These are phyloP conservation scores for Epizoanthus scotinus DNA, from an alignment of 92 coral and sea anemone species.

Conservation along the genomic window DNA sequence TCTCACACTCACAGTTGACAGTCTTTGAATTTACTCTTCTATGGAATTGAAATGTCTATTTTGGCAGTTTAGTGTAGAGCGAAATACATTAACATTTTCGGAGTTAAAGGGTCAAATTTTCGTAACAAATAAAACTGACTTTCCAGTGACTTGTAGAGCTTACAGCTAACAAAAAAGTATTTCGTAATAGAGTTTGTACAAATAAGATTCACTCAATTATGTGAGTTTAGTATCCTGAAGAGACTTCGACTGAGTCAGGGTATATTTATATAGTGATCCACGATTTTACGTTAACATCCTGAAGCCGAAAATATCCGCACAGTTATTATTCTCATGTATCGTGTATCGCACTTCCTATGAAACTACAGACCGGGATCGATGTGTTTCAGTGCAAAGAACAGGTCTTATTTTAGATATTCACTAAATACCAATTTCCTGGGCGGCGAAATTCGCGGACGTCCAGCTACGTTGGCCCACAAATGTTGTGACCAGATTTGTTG, in stretches of 20 bases:
- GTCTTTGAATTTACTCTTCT: too few species aligned
- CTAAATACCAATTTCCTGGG: constrained; percentile 19
- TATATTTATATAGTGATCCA: not conserved
- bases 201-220: constrained; percentile 8
- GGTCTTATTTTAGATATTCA: not conserved
- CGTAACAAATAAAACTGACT: too few species aligned
- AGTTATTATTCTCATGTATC: not conserved
- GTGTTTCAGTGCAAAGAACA: constrained; percentile 9
- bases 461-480: not conserved
- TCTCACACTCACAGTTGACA: not conserved
- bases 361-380: not conserved
- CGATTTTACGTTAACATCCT: not conserved
- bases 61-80: too few species aligned
- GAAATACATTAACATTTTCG: too few species aligned
- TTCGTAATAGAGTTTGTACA: not conserved
- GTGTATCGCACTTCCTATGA: not conserved
- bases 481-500: constrained; percentile 16
- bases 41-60: too few species aligned
- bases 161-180: not conserved
- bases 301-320: not conserved
- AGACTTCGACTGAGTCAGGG: not conserved
- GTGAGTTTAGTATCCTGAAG: not conserved
- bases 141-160: not conserved
- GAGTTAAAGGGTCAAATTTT: too few species aligned
- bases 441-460: not conserved